phyloP scores from a whole-genome alignment of 2,888 invertebrate genomes.

The Cerceris ruficornis region DNA sequence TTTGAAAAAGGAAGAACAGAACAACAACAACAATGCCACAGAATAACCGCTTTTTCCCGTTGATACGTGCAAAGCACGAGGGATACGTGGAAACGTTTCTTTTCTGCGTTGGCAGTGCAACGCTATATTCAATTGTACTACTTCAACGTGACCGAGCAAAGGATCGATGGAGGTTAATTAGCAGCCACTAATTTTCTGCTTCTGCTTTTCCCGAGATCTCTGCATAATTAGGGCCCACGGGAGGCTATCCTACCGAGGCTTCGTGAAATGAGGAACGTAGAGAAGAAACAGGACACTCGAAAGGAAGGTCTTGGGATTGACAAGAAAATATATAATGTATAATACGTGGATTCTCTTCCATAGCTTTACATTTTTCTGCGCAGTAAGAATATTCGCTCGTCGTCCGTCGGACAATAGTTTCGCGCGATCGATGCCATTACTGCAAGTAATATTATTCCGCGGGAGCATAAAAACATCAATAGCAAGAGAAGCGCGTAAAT shows the following conservation, averaged over 20 bases:
- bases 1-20: too few species aligned
- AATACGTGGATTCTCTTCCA: too few species aligned
- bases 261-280: neutral
- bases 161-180: slow-evolving; percentile 65
- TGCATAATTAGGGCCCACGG: slow-evolving; percentile 31
- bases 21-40: too few species aligned
- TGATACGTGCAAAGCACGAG: too few species aligned
- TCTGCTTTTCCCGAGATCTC: neutral
- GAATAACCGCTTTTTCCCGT: too few species aligned
- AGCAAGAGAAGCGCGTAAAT: neutral
- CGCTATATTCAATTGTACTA: slow-evolving; percentile 33
- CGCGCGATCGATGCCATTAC: slow-evolving; percentile 22
- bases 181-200: slow-evolving; percentile 32
- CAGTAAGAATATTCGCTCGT: neutral
- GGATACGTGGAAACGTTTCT: neutral
- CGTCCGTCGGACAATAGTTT: slow-evolving; percentile 20
- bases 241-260: slow-evolving; percentile 1
- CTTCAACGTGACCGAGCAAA: slow-evolving; percentile 15
- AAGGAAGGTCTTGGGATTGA: neutral
- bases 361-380: neutral
- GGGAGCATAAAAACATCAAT: neutral
- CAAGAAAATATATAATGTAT: neutral
- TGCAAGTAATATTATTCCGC: slow-evolving; percentile 14
- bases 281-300: neutral
- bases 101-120: neutral